Evolutionary conservation across 2,888 invertebrate species (phyloP).

Genomic region (Anagyrus pseudococci): DNA sequence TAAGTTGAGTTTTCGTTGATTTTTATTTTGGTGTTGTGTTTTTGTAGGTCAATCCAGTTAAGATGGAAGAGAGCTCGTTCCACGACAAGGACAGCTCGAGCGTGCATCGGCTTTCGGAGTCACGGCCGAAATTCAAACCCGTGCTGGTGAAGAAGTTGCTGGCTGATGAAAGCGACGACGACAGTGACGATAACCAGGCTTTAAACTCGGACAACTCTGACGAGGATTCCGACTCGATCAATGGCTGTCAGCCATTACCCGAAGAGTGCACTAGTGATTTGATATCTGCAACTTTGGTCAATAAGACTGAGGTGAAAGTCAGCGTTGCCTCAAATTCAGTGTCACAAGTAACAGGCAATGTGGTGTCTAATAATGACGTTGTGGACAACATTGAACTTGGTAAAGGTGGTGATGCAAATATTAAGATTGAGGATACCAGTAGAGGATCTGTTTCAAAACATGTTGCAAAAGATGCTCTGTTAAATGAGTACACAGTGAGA

Average conservation of each 20-base stretch:
- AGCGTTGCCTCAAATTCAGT: not conserved
- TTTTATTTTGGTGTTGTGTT: not conserved
- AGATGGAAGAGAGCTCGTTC: slow-evolving; percentile 41
- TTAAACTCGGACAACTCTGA: slow-evolving; percentile 38
- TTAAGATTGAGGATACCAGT: slow-evolving; percentile 2
- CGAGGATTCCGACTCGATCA: slow-evolving; percentile 43
- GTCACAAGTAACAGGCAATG: not conserved
- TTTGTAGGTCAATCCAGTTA: not conserved
- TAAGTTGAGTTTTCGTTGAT: too few relatives aligned
- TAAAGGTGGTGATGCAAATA: slow-evolving; percentile 4
- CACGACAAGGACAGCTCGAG: slow-evolving; percentile 39
- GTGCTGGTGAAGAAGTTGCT: slow-evolving; percentile 50
- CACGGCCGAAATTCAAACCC: slow-evolving; percentile 45
- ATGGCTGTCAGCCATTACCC: slow-evolving; percentile 41
- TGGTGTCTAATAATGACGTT: not conserved
- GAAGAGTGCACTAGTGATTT: slow-evolving; percentile 13
- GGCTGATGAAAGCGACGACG: slow-evolving; percentile 48
- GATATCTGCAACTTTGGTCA: slow-evolving; percentile 28
- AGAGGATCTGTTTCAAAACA: slow-evolving; percentile 18
- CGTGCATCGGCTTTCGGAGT: slow-evolving; percentile 23
- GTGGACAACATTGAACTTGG: not conserved
- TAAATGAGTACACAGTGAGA: slow-evolving; percentile 3
- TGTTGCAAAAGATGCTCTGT: slow-evolving; percentile 25
- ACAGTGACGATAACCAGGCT: slow-evolving; percentile 26
- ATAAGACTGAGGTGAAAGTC: slow-evolving; percentile 11